These are phyloP conservation scores for Scaptodrosophila latifasciaeformis DNA, from an alignment of 2,888 invertebrate species.

Conservation along the genomic window DNA sequence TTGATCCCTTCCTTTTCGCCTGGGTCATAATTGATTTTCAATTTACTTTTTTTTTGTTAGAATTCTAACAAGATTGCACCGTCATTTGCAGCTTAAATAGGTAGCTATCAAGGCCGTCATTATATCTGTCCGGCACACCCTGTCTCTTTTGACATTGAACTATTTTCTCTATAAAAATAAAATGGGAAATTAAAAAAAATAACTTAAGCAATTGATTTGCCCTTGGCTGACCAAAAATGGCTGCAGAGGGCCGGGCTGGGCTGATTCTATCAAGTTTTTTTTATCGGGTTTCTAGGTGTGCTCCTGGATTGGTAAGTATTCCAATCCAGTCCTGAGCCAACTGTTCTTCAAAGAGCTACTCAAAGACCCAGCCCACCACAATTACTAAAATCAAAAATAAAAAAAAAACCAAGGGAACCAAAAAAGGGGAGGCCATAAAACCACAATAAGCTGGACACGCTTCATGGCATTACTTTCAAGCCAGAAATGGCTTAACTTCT, in stretches of 20 bases:
- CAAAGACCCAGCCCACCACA: constrained; percentile 25
- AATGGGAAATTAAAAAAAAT: too few relatives aligned
- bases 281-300: constrained; percentile 15
- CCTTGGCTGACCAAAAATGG: constrained; percentile 34
- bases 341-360: constrained; percentile 46
- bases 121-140: constrained; percentile 16
- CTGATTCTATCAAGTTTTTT: constrained; percentile 10
- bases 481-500: constrained; percentile 38
- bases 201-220: constrained; percentile 42
- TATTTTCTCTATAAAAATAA: neutral
- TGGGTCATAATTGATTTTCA: constrained; percentile 43
- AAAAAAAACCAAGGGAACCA: constrained; percentile 15
- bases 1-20: too few relatives aligned
- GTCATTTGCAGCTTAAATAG: constrained; percentile 33
- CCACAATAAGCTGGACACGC: constrained; percentile 49
- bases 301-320: neutral
- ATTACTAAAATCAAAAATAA: too few relatives aligned
- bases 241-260: too few relatives aligned
- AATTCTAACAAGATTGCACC: constrained; percentile 56
- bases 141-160: too few relatives aligned
- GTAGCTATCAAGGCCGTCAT: neutral
- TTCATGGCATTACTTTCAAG: constrained; percentile 38
- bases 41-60: constrained; percentile 17
- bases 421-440: constrained; percentile 2
- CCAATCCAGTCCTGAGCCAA: too few relatives aligned